Percentiles rank a stretch among this genome's conserved stretches.
Evolutionary conservation across 2,113 vertebrate genomes (phyloP).

Genomic region (Podocnemis expansa): DNA sequence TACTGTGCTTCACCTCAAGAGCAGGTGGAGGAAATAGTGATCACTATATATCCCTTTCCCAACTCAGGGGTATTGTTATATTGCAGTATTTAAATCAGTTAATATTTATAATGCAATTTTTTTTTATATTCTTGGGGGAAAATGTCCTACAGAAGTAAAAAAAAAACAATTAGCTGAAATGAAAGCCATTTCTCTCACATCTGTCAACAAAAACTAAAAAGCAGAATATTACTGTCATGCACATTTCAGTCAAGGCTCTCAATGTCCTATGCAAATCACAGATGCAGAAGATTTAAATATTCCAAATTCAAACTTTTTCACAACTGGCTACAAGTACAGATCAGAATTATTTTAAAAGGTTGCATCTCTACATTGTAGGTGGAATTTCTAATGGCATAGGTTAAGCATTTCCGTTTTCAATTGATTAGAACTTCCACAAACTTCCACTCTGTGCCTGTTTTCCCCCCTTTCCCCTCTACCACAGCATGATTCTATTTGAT

Average conservation of each 20-base stretch:
- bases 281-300: neutral
- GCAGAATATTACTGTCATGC: neutral
- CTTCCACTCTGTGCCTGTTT: neutral
- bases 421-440: neutral
- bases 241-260: neutral
- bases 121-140: fast-evolving
- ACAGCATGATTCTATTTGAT: too few relatives aligned
- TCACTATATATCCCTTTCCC: neutral
- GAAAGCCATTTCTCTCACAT: neutral
- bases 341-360: neutral
- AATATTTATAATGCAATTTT: fast-evolving
- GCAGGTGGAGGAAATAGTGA: neutral
- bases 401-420: neutral
- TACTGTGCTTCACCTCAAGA: neutral
- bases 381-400: neutral
- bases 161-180: neutral
- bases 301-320: neutral
- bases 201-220: neutral
- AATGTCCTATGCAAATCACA: neutral
- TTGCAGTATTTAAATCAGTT: neutral
- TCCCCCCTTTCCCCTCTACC: too few relatives aligned
- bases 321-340: neutral
- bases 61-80: fast-evolving
- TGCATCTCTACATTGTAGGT: neutral
- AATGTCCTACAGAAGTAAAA: neutral